Percentiles rank a stretch among this genome's conserved stretches.
phyloP scores from a whole-genome alignment of 2,797 vertebrate species.

The Acanthurus lineatus region DNA sequence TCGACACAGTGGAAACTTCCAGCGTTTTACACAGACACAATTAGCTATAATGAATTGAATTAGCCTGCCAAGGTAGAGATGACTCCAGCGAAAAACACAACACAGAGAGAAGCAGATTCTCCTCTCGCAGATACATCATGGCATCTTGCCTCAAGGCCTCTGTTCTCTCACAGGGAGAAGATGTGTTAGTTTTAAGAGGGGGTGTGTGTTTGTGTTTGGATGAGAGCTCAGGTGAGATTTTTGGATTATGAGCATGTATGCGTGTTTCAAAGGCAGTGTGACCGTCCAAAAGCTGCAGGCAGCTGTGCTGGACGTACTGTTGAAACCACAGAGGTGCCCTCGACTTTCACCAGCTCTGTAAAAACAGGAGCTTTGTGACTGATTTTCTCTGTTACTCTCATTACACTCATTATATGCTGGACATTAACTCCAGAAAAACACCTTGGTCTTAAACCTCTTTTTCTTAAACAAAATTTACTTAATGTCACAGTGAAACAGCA shows the following conservation, averaged over 20 bases:
- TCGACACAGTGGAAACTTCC: slow-evolving; percentile 53
- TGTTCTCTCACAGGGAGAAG: slow-evolving; percentile 45
- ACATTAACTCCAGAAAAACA: slow-evolving; percentile 16
- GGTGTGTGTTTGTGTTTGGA: slow-evolving; percentile 36
- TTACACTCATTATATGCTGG: slow-evolving; percentile 26
- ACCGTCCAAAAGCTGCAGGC: slow-evolving; percentile 19
- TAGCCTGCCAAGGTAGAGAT: slow-evolving; percentile 38
- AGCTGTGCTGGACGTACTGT: slow-evolving; percentile 31
- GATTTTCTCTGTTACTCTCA: no score
- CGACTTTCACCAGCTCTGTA: slow-evolving; percentile 15
- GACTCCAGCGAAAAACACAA: slow-evolving; percentile 39
- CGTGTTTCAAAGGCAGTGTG: slow-evolving; percentile 5
- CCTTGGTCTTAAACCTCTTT: not conserved
- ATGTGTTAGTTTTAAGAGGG: slow-evolving; percentile 61
- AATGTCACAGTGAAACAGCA: not conserved
- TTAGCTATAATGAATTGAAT: slow-evolving; percentile 63
- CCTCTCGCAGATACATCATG: slow-evolving; percentile 36
- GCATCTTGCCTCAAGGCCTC: slow-evolving; percentile 54
- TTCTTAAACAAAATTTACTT: not conserved
- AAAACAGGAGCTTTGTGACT: slow-evolving; percentile 37
- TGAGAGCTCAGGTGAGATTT: slow-evolving; percentile 27
- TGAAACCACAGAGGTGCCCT: slow-evolving; percentile 49
- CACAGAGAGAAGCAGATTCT: slow-evolving; percentile 35
- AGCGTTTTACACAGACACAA: slow-evolving; percentile 46
- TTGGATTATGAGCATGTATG: slow-evolving; percentile 22